Base-by-base conservation (phyloP, 2,113 vertebrate species). In the Astatoreochromis straeleni region DNA sequence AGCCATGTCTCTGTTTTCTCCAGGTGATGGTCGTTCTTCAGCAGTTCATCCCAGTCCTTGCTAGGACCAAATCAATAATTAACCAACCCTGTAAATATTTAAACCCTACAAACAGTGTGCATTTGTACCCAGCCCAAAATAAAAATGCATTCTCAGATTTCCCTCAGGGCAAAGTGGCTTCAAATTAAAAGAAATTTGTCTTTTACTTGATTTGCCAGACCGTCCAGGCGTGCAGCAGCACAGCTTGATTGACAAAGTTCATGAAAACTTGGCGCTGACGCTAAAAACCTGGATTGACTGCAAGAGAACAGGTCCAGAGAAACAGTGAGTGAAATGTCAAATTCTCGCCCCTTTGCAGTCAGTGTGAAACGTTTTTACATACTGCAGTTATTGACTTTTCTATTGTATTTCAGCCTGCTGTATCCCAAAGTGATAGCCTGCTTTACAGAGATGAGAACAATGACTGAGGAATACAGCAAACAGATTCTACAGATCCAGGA, bases 381-480 rank as follows among this genome's bases (percentile, higher is more conserved):
- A n/a, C 45, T 51, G 45, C 26, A 10, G 19, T 70, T 19, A 31
- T 33, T 40, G 21, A 57, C n/a, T 21, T 54, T 35, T 53, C 53
- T 82, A 35, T 33, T 26, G 40, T 75, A 21, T 7, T 33, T 12
- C 94, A 97, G 97, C 88, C 91, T 97, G 90, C 92, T 97, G 54
- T 97, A 94, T 85, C 96, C 97, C 38, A 97, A 96, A 95, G 95
- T 97, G 85, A 95, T 97, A 91, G 95, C 94, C 14, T 95, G 96
- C 26, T 94, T 97, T 73, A 97, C 97, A 0, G 97, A 98, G 93
- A 92, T 97, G 83, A 96, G 97, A 54, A 94, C 93, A 3, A 92
- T 97, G 96, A 96, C 92, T 0, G 96, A 96, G 40, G 96, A 97
- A 87, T 95, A 97, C 87, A 96, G 86, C 78, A 94, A 94, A 85